Evolutionary conservation across 2,797 vertebrate species (phyloP).

Genomic region (Poeciliopsis presidionis): DNA sequence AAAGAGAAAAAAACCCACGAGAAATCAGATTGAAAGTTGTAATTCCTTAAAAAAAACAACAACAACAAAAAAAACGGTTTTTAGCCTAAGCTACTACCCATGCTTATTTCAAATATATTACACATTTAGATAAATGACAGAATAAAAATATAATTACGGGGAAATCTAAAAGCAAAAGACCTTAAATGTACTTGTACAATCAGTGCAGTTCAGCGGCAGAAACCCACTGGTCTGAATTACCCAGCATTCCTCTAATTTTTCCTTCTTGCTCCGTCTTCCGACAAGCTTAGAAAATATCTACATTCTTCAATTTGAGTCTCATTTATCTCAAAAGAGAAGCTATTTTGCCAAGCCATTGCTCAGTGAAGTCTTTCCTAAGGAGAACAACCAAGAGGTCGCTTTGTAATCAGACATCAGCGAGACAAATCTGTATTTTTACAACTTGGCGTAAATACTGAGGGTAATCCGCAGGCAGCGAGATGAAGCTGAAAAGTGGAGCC

Average conservation of each 20-base stretch:
- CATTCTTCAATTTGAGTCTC: constrained; percentile 52
- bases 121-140: not conserved
- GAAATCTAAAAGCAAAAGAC: constrained; percentile 30
- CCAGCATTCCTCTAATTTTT: constrained; percentile 26
- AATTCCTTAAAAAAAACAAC: not conserved
- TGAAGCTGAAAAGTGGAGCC: constrained; percentile 4
- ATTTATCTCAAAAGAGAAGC: constrained; percentile 37
- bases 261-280: constrained; percentile 27
- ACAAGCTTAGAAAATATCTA: constrained; percentile 51
- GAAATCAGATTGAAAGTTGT: not conserved
- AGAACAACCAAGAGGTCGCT: not conserved
- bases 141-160: not conserved
- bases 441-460: constrained; percentile 2
- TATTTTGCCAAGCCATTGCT: constrained; percentile 18
- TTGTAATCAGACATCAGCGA: constrained; percentile 22
- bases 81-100: too few relatives aligned
- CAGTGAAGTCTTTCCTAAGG: constrained; percentile 26
- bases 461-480: not conserved
- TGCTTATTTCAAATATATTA: not conserved
- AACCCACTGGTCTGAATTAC: constrained; percentile 31
- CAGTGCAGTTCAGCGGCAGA: constrained; percentile 44
- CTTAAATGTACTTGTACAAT: constrained; percentile 45
- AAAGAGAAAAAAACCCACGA: not conserved
- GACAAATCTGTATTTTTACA: constrained; percentile 9
- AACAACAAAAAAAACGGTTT: not conserved